Conservation (phyloP, 1,140 invertebrate species). For the Saccostrea glomerata region DNA sequence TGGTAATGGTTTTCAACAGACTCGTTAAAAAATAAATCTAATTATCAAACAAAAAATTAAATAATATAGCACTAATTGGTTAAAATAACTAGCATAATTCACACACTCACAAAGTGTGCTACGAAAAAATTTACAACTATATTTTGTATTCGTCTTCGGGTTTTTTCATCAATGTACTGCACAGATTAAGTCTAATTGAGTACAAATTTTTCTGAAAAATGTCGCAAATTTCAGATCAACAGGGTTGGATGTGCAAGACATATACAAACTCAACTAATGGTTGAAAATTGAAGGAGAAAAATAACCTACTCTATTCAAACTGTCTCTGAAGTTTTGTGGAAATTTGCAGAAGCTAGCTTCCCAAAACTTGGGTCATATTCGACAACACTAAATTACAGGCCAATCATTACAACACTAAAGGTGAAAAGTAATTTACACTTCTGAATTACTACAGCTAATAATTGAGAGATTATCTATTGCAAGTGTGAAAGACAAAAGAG, state of each 20-base stretch:
- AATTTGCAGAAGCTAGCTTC: not conserved
- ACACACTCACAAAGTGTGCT: not conserved
- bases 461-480: slow-evolving; percentile 14
- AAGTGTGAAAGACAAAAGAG: not conserved
- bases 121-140: too few species aligned
- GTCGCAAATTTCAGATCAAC: too few species aligned
- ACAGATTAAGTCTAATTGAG: too few species aligned
- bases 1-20: slow-evolving; percentile 18
- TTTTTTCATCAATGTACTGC: too few species aligned
- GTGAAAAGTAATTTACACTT: not conserved
- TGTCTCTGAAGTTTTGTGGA: slow-evolving; percentile 19
- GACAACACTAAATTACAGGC: too few species aligned
- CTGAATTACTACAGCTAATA: not conserved
- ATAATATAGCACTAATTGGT: not conserved
- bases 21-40: not conserved
- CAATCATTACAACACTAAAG: not conserved
- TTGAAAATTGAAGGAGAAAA: not conserved
- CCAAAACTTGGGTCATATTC: not conserved
- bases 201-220: too few species aligned
- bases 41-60: slow-evolving; percentile 3
- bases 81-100: not conserved
- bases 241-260: too few species aligned
- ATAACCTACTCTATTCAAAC: not conserved
- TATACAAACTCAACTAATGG: not conserved
- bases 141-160: too few species aligned